phyloP scores from a whole-genome alignment of 2,888 invertebrate species.

The Campopleginae sp. region DNA sequence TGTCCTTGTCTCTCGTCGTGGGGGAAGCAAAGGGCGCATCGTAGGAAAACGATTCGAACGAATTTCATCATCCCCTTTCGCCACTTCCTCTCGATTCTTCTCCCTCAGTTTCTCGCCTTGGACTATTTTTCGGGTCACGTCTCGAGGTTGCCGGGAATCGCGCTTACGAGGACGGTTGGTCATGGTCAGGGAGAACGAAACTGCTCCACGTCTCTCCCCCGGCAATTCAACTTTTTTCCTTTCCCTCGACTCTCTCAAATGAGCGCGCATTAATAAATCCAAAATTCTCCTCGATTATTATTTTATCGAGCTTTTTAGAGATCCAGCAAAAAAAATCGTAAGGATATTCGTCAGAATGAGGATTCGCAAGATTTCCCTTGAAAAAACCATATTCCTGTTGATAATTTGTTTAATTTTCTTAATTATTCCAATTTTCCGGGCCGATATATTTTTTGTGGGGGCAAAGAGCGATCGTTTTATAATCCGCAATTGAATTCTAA shows the following conservation, averaged over 20 bases:
- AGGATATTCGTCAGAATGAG: too few species aligned
- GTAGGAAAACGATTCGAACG: not conserved
- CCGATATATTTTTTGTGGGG: too few species aligned
- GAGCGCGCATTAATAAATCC: not conserved
- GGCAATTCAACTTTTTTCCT: conserved; percentile 6
- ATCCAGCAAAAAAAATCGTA: too few species aligned
- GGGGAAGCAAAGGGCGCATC: not conserved
- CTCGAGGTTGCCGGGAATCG: conserved; percentile 55
- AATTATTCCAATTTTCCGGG: too few species aligned
- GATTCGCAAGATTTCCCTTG: too few species aligned
- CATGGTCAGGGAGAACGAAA: conserved; percentile 65
- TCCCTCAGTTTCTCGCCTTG: not conserved
- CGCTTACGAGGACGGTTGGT: conserved; percentile 57
- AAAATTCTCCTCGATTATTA: too few species aligned
- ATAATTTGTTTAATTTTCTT: too few species aligned
- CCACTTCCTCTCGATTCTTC: not conserved
- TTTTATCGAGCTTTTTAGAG: too few species aligned
- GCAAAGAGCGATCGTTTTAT: too few species aligned
- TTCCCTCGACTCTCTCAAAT: not conserved
- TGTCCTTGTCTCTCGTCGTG: not conserved
- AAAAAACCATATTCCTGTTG: too few species aligned
- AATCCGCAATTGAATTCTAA: too few species aligned
- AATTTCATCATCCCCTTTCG: conserved; percentile 28
- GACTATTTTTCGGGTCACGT: conserved; percentile 58
- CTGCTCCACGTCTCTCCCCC: not conserved